These are phyloP conservation scores for Helogale parvula DNA, from an alignment of 2,113 vertebrate species.

Conservation along the genomic window DNA sequence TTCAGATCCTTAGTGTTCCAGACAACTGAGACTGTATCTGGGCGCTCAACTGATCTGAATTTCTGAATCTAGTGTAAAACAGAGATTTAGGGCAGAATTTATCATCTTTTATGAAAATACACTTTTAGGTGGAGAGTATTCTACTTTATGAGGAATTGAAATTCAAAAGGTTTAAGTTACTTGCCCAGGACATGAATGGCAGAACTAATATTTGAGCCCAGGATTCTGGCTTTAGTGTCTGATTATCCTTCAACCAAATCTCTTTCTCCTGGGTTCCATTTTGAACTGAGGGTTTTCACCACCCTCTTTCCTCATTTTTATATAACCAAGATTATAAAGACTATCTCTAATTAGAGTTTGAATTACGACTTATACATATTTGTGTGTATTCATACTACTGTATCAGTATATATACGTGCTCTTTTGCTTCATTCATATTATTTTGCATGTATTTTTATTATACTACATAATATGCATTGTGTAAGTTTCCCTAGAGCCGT, in stretches of 20 bases:
- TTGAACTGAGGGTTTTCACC: not conserved
- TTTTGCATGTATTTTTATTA: not conserved
- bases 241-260: not conserved
- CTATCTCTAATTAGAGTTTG: not conserved
- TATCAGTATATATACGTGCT: not conserved
- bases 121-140: not conserved
- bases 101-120: not conserved
- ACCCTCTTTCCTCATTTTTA: not conserved
- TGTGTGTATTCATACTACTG: not conserved
- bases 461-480: not conserved
- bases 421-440: conserved; percentile 39
- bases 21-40: not conserved
- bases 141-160: not conserved
- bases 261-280: conserved; percentile 6
- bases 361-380: not conserved
- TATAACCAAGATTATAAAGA: not conserved
- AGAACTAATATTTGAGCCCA: not conserved
- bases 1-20: not conserved
- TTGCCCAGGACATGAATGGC: not conserved
- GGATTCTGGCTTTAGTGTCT: not conserved
- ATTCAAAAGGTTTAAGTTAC: not conserved
- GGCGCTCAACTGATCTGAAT: not conserved
- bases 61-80: not conserved
- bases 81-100: not conserved
- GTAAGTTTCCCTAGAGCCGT: not conserved